Conservation (phyloP, 2,113 vertebrate genomes). For the Ptilonorhynchus violaceus region DNA sequence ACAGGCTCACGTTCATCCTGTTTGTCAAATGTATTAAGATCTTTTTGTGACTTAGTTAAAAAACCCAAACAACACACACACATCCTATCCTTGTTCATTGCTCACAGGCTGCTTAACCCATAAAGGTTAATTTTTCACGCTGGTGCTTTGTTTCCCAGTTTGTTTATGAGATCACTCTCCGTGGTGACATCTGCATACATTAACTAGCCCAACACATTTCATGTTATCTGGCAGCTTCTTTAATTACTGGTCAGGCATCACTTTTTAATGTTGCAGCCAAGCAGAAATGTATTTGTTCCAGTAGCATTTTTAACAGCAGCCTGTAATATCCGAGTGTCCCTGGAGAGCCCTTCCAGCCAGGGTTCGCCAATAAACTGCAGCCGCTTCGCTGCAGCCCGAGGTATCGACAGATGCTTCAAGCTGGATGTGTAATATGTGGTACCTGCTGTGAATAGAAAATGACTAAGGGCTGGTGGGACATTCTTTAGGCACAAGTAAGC, state of each 20-base stretch:
- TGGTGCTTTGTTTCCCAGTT: conserved; percentile 38
- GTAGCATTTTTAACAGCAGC: conserved; percentile 37
- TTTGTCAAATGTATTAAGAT: neutral
- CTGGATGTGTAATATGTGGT: neutral
- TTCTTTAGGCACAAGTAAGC: conserved; percentile 3
- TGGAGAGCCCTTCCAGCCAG: conserved; percentile 37
- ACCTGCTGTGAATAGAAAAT: conserved; percentile 56
- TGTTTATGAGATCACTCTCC: conserved; percentile 27
- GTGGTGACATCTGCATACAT: conserved; percentile 46
- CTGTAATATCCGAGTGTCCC: conserved; percentile 46
- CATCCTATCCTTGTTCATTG: neutral
- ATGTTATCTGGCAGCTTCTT: conserved; percentile 47
- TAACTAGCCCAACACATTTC: conserved; percentile 11
- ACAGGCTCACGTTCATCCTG: neutral
- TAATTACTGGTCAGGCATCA: conserved; percentile 53
- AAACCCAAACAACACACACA: neutral
- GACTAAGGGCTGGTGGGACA: neutral
- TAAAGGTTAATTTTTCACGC: conserved; percentile 40
- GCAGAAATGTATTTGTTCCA: conserved; percentile 53
- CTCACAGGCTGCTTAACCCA: conserved; percentile 3
- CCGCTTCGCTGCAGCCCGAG: conserved; percentile 39
- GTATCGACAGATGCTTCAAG: conserved; percentile 66
- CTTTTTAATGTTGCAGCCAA: conserved; percentile 61
- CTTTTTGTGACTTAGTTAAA: neutral
- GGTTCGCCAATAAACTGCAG: conserved; percentile 37